A percentile compares a stretch with the other conserved stretches of the same genome.
Evolutionary conservation across 2,797 vertebrate genomes (phyloP).

Genomic region (Muraenolepis orangiensis): DNA sequence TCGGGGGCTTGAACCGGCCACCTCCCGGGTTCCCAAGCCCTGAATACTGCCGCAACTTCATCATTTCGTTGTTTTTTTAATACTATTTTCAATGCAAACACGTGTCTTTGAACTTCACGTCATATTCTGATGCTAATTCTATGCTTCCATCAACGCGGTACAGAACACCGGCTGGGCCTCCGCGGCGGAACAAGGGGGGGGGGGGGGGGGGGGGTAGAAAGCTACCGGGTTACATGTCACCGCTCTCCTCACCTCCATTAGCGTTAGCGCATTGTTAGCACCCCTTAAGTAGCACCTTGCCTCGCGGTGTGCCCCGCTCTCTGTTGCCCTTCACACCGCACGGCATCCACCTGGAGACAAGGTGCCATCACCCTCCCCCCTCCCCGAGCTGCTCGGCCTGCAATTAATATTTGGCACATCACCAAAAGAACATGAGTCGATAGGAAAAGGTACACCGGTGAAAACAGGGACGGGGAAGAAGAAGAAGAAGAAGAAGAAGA

Average conservation of each 20-base stretch:
- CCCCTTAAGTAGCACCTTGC: conserved; percentile 63
- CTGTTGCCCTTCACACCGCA: conserved; percentile 69
- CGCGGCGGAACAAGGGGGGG: too few species aligned
- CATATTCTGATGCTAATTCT: too few species aligned
- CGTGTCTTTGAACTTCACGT: not conserved
- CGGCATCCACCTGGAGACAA: conserved; percentile 58
- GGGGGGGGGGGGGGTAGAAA: conserved; percentile 53
- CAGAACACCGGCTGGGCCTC: too few species aligned
- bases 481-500: too few species aligned
- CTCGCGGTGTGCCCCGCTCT: conserved; percentile 62
- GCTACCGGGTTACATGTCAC: conserved; percentile 49
- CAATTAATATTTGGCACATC: conserved; percentile 65
- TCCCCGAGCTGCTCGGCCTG: conserved; percentile 53
- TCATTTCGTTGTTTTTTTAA: not conserved
- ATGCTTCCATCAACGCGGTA: too few species aligned
- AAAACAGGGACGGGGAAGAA: conserved; percentile 26
- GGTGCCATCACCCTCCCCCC: conserved; percentile 47
- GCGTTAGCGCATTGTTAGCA: conserved; percentile 62
- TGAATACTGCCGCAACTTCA: too few species aligned
- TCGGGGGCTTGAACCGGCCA: too few species aligned
- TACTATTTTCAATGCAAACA: not conserved
- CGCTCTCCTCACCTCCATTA: conserved; percentile 52
- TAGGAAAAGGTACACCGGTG: conserved; percentile 42
- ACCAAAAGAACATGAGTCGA: conserved; percentile 55
- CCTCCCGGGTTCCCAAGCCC: too few species aligned